Base-by-base conservation (phyloP, 2,113 vertebrate species). In the Copsychus sechellarum region DNA sequence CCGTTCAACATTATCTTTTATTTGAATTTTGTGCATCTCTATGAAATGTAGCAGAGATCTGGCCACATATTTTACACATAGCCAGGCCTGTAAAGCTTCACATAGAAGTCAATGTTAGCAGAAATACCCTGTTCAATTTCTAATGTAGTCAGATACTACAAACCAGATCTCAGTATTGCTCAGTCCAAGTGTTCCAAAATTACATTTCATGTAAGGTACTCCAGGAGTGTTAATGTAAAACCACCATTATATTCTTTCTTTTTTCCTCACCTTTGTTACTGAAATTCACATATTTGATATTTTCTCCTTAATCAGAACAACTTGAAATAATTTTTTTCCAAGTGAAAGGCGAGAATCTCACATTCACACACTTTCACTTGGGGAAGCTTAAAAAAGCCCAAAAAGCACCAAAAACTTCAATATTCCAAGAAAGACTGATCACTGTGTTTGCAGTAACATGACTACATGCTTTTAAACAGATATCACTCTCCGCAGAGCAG, bases 81-180 rank as follows among this genome's bases (percentile, higher is more conserved):
- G 5, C 36, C 58, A 57, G 9, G 28, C 43, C 38, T 72, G 34
- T n/a, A 58, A 67, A 26, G 5, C 14, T 62, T 67, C 33, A 65
- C 1, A 1, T 11, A 78, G 28, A 84, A 50, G 10, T 17, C 21
- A 61, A 11, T 13, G 7, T 43, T 25, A 71, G 31, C 33, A 85
- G 45, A 90, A 69, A 14, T 25, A 72, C 29, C 5, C 26, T 76
- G 24, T 57, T 71, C 31, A 26, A 62, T 77, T 81, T 80, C 53
- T 31, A 36, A 1, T 5, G 5, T 16, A 18, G 4, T 11, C 3
- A 50, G 36, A 56, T 33, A 12, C 1, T 65, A 38, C 1, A 9
- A 85, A 88, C 3, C 8, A 34, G 25, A 36, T 51, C 25, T 54
- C 47, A 66, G 6, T 64, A 69, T 6, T 7, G 1, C 14, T 31